Percentiles rank a stretch among this genome's conserved stretches.
Conservation (phyloP, 2,113 vertebrate genomes). For the Neogale vison region DNA sequence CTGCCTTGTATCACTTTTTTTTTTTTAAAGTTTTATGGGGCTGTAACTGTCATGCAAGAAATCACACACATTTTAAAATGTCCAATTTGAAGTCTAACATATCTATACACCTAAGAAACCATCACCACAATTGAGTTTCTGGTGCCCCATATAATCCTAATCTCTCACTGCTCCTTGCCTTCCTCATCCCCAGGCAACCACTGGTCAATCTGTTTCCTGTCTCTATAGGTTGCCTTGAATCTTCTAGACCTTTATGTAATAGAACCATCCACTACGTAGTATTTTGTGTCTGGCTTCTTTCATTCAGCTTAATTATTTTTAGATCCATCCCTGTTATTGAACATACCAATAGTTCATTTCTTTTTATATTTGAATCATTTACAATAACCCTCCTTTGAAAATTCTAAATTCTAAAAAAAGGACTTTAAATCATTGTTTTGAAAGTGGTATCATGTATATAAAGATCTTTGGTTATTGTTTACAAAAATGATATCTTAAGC, state of each 20-base stretch:
- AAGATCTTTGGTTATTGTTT: background rate
- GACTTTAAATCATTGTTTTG: slow-evolving; percentile 8
- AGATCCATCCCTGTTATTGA: background rate
- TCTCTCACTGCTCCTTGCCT: background rate
- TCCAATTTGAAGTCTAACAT: background rate
- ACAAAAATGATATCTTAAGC: background rate
- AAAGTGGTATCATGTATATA: background rate
- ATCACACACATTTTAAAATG: background rate
- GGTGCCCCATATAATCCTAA: too few relatives aligned
- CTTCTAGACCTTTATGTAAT: background rate
- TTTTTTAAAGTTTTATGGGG: background rate
- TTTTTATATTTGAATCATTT: background rate
- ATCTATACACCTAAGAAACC: background rate
- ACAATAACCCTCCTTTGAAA: slow-evolving; percentile 5
- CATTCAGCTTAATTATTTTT: background rate
- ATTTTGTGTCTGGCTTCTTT: background rate
- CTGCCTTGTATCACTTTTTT: too few relatives aligned
- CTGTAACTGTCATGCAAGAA: background rate
- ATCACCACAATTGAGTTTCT: background rate
- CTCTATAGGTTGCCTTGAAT: background rate
- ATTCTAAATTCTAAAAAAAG: background rate
- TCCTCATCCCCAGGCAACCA: background rate
- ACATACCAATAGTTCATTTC: background rate
- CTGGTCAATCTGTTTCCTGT: background rate
- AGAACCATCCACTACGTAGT: background rate